These are phyloP conservation scores for Neuroterus valhalla DNA, from an alignment of 1,140 invertebrate species.

Conservation along the genomic window DNA sequence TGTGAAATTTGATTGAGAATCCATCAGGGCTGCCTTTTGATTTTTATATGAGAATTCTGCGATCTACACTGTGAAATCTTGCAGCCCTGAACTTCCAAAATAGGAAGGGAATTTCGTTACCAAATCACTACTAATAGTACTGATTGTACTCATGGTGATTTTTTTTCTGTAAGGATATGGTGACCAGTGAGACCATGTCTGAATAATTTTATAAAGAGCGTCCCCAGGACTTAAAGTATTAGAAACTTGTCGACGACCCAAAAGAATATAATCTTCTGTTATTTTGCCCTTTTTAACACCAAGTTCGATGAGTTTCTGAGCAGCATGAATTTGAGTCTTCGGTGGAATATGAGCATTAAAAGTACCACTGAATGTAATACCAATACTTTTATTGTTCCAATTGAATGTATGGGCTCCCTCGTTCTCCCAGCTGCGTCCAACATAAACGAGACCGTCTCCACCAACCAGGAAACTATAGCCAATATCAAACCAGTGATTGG, in stretches of 20 bases:
- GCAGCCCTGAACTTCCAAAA: too few species aligned
- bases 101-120: too few species aligned
- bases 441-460: constrained; percentile 84
- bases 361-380: constrained; percentile 81
- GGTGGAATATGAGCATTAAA: constrained; percentile 42
- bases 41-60: too few species aligned
- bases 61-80: too few species aligned
- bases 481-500: constrained; percentile 80
- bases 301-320: constrained; percentile 78
- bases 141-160: too few species aligned
- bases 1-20: too few species aligned
- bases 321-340: constrained; percentile 76
- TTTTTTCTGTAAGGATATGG: constrained; percentile 28
- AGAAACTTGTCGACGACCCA: constrained; percentile 82
- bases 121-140: too few species aligned
- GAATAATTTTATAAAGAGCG: constrained; percentile 78
- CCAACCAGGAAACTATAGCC: constrained; percentile 87
- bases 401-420: constrained; percentile 83
- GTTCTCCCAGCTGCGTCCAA: constrained; percentile 84
- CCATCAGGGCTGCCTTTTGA: too few species aligned
- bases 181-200: constrained; percentile 79
- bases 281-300: constrained; percentile 80
- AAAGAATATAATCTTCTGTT: constrained; percentile 77
- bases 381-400: constrained; percentile 84
- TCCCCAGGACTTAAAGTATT: constrained; percentile 83